Evolutionary conservation across 2,888 invertebrate genomes (phyloP).

Genomic region (Aspidiotus destructor): DNA sequence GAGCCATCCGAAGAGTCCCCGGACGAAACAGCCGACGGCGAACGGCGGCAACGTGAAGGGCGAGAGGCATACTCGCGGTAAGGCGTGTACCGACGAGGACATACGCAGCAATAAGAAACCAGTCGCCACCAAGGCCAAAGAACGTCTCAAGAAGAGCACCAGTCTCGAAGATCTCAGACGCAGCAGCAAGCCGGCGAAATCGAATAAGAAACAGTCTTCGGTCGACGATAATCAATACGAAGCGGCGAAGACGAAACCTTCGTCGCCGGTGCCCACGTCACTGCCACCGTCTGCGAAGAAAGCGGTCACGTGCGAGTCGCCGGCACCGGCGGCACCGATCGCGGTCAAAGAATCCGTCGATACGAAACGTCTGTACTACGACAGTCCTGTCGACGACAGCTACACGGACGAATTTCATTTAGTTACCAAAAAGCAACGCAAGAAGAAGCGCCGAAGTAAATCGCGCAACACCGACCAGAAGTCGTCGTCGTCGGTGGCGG

Average conservation of each 20-base stretch:
- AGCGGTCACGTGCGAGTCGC: not conserved
- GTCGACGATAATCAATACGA: slow-evolving; percentile 25
- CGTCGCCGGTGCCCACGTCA: not conserved
- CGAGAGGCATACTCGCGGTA: slow-evolving; percentile 7
- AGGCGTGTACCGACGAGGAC: slow-evolving; percentile 23
- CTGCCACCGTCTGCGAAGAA: not conserved
- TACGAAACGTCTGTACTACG: not conserved
- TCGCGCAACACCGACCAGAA: slow-evolving; percentile 25
- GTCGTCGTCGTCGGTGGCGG: not conserved
- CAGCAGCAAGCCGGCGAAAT: not conserved
- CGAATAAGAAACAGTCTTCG: slow-evolving; percentile 27
- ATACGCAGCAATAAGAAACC: slow-evolving; percentile 23
- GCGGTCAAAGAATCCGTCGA: slow-evolving; percentile 1
- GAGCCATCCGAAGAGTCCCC: not conserved
- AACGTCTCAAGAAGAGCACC: slow-evolving; percentile 22
- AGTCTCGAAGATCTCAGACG: slow-evolving; percentile 27
- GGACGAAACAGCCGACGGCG: slow-evolving; percentile 12
- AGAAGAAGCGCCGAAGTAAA: slow-evolving; percentile 55
- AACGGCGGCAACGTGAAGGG: slow-evolving; percentile 6
- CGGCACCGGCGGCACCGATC: not conserved
- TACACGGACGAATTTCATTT: slow-evolving; percentile 58
- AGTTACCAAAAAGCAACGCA: slow-evolving; percentile 71
- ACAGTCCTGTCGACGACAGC: slow-evolving; percentile 18
- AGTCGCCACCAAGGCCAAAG: slow-evolving; percentile 14
- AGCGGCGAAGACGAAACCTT: not conserved